Base-by-base conservation (phyloP, 2,113 vertebrate genomes). In the Mustela lutreola region DNA sequence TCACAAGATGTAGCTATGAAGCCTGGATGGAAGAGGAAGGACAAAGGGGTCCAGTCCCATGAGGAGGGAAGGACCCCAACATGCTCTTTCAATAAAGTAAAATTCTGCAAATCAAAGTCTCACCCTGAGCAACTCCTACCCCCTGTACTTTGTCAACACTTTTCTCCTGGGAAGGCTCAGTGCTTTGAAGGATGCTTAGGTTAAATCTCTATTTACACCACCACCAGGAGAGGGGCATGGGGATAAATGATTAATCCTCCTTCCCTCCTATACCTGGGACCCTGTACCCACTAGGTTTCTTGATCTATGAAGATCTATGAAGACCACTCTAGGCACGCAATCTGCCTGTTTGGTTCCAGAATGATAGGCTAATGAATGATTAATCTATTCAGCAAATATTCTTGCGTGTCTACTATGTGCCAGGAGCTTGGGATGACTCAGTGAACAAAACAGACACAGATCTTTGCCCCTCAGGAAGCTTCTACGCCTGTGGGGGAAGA, bases 41-140 rank as follows among this genome's bases (percentile, higher is more conserved):
- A 98, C 98, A 98, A 94, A 98, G 96, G 91, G n/a, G 86, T 42
- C 86, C 80, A 48, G 65, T 53, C 50, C 94, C 80, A 76, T 36
- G 91, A 39, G 21, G 70, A 86, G 92, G 82, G 50, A 98, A 98
- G 98, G 97, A 97, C 97, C 98, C 97, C 97, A 93, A 95, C 94
- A 75, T 97, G 98, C 97, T 98, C 97, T 97, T 98, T 97, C 96
- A 95, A 78, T 98, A 97, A 98, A 97, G 95, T 95, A 97, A 98
- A 97, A 98, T 98, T 97, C 98, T 97, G 96, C 97, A 98, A 98
- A 98, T 99, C 98, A 98, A 98, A 98, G 98, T 93, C 97, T 97
- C 90, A 76, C 98, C 98, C 98, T 98, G 71, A 86, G 96, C 10
- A 19, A 21, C 62, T 89, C 48, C 65, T 22, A 0, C 26, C 26